These are phyloP conservation scores for Protophormia terraenovae DNA, from an alignment of 2,888 invertebrate genomes.

Conservation along the genomic window DNA sequence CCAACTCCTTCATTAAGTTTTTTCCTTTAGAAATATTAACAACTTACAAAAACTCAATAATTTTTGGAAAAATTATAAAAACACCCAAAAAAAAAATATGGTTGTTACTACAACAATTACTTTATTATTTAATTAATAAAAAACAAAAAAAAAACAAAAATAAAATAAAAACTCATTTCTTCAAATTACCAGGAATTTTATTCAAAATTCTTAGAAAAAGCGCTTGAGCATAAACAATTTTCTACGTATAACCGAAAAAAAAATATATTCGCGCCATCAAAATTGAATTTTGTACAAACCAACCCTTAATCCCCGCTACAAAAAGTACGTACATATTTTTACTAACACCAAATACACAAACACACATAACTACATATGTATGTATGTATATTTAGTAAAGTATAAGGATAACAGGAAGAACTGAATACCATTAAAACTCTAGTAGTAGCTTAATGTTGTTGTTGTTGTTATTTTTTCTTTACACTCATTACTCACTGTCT, in stretches of 20 bases:
- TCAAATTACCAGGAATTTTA: constrained; percentile 11
- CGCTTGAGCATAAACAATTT: constrained; percentile 68
- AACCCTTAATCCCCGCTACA: constrained; percentile 55
- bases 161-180: constrained; percentile 21
- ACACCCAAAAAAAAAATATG: background rate
- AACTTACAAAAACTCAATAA: background rate
- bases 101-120: constrained; percentile 36
- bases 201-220: constrained; percentile 56
- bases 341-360: background rate
- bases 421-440: constrained; percentile 41
- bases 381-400: background rate
- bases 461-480: background rate
- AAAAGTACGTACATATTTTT: constrained; percentile 19
- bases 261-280: constrained; percentile 67
- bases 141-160: constrained; percentile 24
- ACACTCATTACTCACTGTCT: constrained; percentile 48
- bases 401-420: constrained; percentile 57
- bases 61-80: background rate
- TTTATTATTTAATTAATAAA: constrained; percentile 40
- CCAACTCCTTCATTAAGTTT: background rate
- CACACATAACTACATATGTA: background rate
- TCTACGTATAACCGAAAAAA: background rate
- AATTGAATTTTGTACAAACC: constrained; percentile 57
- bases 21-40: background rate
- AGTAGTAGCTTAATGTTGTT: background rate